A percentile compares a stretch with the other conserved stretches of the same genome.
Conservation (phyloP, 2,888 invertebrate species). For the Heliconius erato region DNA sequence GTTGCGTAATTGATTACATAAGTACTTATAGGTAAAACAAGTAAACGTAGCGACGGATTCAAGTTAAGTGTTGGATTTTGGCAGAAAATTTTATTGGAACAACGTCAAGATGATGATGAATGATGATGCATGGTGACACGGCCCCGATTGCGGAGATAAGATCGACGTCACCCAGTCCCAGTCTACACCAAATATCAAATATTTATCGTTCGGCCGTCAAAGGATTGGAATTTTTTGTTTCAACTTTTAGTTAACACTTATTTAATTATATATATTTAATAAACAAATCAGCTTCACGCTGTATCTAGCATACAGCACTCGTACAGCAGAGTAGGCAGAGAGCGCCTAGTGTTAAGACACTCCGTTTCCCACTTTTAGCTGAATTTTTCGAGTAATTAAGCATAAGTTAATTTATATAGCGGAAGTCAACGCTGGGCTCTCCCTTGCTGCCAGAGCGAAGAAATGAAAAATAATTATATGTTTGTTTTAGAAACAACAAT, state of each 20-base stretch:
- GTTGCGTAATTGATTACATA: slow-evolving; percentile 52
- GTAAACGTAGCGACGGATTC: slow-evolving; percentile 58
- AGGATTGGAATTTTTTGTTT: slow-evolving; percentile 49
- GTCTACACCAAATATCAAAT: slow-evolving; percentile 48
- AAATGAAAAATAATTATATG: too few species aligned
- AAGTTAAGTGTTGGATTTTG: slow-evolving; percentile 68
- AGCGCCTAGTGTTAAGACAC: background rate
- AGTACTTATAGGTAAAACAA: slow-evolving; percentile 45
- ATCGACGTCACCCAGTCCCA: slow-evolving; percentile 54
- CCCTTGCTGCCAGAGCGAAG: too few species aligned
- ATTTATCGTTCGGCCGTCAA: slow-evolving; percentile 50
- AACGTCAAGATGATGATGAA: slow-evolving; percentile 82
- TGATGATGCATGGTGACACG: slow-evolving; percentile 74
- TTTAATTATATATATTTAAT: too few species aligned
- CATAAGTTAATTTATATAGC: too few species aligned
- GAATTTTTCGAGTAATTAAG: too few species aligned
- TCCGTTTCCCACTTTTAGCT: background rate
- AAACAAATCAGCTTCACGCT: background rate
- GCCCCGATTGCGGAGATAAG: slow-evolving; percentile 68
- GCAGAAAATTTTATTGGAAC: slow-evolving; percentile 57
- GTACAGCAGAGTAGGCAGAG: background rate
- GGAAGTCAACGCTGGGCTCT: too few species aligned
- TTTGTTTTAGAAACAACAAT: too few species aligned
- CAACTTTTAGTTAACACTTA: background rate
- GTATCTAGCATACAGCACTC: background rate